A percentile compares a stretch with the other conserved stretches of the same genome.
Conservation (phyloP, 1,140 invertebrate genomes). For the Camponotus vicinus region DNA sequence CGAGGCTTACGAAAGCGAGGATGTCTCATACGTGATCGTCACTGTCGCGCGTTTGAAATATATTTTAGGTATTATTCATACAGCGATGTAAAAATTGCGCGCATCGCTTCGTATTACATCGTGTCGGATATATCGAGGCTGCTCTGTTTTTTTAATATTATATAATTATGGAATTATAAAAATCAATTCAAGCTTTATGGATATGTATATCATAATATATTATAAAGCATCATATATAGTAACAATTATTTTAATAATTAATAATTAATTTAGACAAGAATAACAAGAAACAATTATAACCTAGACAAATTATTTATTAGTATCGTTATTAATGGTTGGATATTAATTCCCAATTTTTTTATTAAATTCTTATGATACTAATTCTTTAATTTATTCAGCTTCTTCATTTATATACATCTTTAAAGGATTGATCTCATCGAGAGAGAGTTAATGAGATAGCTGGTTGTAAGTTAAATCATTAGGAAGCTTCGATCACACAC, state of each 20-base stretch:
- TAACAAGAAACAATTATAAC: background rate
- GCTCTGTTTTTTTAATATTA: background rate
- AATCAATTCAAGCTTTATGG: background rate
- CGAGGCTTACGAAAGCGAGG: slow-evolving; percentile 64
- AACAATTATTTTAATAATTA: background rate
- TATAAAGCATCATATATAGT: background rate
- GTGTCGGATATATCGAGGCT: background rate
- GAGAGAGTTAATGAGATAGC: slow-evolving; percentile 3
- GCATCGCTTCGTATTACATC: background rate
- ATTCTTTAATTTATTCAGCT: background rate
- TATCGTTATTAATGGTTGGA: background rate
- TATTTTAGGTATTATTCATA: slow-evolving; percentile 1
- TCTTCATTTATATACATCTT: background rate
- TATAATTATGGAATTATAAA: background rate
- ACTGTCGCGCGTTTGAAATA: background rate
- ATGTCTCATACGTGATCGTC: slow-evolving; percentile 23
- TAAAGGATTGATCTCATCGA: background rate
- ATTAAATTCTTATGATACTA: background rate
- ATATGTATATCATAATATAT: background rate
- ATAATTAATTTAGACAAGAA: background rate
- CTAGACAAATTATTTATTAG: background rate
- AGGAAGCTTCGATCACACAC: slow-evolving; percentile 15
- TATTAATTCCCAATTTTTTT: background rate
- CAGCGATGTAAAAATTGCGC: background rate
- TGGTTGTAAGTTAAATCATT: slow-evolving; percentile 44